Percentiles rank a stretch among this genome's conserved stretches.
Evolutionary conservation across 2,888 invertebrate genomes (phyloP).

Genomic region (Ochropleura plecta): DNA sequence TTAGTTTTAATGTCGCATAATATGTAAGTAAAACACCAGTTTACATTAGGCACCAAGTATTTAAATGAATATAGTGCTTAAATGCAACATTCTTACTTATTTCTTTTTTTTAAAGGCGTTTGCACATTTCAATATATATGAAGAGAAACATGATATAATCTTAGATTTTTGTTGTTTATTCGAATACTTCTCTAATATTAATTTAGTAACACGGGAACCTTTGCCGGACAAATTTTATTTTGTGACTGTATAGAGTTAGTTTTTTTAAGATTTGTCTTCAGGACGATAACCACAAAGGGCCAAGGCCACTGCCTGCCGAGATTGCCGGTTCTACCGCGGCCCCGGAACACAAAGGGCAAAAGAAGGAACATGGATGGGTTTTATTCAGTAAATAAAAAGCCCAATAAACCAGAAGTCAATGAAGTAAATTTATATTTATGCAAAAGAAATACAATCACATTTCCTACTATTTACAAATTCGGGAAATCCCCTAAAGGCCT

Average conservation of each 20-base stretch:
- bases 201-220: slow-evolving; percentile 10
- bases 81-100: slow-evolving; percentile 34
- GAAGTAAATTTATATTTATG: not conserved
- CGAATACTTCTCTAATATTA: slow-evolving; percentile 12
- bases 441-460: not conserved
- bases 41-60: slow-evolving; percentile 34
- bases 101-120: slow-evolving; percentile 31
- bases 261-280: slow-evolving; percentile 1
- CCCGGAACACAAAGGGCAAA: no score
- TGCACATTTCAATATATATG: slow-evolving; percentile 33
- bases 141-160: slow-evolving; percentile 1
- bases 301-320: no score
- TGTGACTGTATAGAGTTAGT: not conserved
- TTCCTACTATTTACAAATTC: not conserved
- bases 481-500: no score
- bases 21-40: slow-evolving; percentile 36
- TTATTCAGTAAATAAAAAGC: no score
- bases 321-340: no score
- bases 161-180: slow-evolving; percentile 11
- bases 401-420: not conserved
- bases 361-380: no score
- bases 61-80: slow-evolving; percentile 39
- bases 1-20: slow-evolving; percentile 34
- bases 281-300: not conserved
- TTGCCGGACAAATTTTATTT: not conserved